phyloP scores from a whole-genome alignment of 1,140 invertebrate species.

The Penaeus japonicus region DNA sequence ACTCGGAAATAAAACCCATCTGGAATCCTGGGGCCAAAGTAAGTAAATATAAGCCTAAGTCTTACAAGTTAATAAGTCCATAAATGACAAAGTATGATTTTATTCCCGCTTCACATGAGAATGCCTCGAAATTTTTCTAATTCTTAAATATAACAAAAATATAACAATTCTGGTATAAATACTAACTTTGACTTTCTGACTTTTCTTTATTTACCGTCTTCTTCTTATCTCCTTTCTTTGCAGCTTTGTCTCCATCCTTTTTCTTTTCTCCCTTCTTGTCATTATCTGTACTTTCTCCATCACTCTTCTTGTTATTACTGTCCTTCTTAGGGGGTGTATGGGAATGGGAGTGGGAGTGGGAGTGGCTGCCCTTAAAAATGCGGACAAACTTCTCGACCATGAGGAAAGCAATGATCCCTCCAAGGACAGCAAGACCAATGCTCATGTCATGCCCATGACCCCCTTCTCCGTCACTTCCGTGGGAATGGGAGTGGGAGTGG shows the following conservation, averaged over 20 bases:
- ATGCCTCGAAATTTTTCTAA: no score
- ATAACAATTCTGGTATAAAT: neutral
- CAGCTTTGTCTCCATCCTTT: constrained; percentile 52
- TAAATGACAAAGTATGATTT: no score
- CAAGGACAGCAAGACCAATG: constrained; percentile 88
- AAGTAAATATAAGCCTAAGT: no score
- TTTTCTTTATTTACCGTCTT: neutral
- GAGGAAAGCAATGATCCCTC: constrained; percentile 90
- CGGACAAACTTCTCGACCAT: constrained; percentile 92
- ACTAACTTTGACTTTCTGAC: constrained; percentile 17
- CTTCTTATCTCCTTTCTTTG: constrained; percentile 13
- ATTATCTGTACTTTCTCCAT: constrained; percentile 60
- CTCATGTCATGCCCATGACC: constrained; percentile 78
- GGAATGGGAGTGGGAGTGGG: constrained; percentile 70
- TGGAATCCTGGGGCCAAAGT: no score
- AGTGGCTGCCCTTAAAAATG: constrained; percentile 83
- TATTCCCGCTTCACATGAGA: no score
- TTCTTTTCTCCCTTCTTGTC: constrained; percentile 63
- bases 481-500: constrained; percentile 70
- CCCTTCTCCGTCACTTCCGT: constrained; percentile 66
- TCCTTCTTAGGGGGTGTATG: constrained; percentile 65
- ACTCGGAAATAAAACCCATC: no score
- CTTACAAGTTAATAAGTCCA: no score
- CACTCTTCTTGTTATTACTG: constrained; percentile 65
- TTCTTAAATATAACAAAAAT: no score